Conservation (phyloP, 2,797 vertebrate genomes). For the Tragelaphus oryx region DNA sequence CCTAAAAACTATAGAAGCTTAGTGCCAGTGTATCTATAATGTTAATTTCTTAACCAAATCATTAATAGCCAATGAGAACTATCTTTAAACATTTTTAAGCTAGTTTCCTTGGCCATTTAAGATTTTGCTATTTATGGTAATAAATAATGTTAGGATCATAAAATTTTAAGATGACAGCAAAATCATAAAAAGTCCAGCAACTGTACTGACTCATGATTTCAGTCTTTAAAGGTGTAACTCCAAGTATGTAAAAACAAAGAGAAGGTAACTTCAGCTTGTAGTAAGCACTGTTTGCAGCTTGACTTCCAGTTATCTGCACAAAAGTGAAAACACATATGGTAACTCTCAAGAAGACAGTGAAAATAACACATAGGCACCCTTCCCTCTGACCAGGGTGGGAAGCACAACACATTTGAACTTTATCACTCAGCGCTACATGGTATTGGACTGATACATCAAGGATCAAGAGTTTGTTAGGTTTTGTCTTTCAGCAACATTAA, state of each 20-base stretch:
- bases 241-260: conserved; percentile 78
- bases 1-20: conserved; percentile 80
- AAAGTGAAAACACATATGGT: conserved; percentile 84
- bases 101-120: conserved; percentile 76
- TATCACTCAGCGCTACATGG: conserved; percentile 88
- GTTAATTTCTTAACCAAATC: conserved; percentile 70
- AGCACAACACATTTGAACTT: conserved; percentile 88
- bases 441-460: conserved; percentile 85
- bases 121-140: conserved; percentile 80
- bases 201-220: conserved; percentile 77
- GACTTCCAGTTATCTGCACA: conserved; percentile 88
- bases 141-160: conserved; percentile 82
- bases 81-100: conserved; percentile 77
- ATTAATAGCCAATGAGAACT: conserved; percentile 77
- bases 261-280: conserved; percentile 74
- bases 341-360: conserved; percentile 84
- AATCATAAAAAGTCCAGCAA: conserved; percentile 76
- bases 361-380: conserved; percentile 84
- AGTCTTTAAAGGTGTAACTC: conserved; percentile 84
- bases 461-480: conserved; percentile 85
- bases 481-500: conserved; percentile 87
- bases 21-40: conserved; percentile 75
- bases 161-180: conserved; percentile 79
- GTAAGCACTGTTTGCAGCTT: conserved; percentile 81
- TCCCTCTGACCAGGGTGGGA: conserved; percentile 80